Percentiles rank a stretch among this genome's conserved stretches.
These are phyloP conservation scores for Nasonia longicornis DNA, from an alignment of 1,140 invertebrate genomes.

Conservation along the genomic window DNA sequence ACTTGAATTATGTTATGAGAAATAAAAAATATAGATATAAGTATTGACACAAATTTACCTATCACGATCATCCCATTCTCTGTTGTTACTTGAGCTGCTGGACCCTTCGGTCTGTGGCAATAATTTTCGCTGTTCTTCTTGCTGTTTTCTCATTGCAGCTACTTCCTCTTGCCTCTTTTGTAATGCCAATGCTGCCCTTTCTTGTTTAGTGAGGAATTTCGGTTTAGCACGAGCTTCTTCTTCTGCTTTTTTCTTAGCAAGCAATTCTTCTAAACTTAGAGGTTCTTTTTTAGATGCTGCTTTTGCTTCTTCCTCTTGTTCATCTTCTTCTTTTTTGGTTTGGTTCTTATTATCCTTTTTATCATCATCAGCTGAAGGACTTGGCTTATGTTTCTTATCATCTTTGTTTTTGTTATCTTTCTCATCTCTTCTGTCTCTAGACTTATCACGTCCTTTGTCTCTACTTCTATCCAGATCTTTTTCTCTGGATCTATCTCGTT, in stretches of 20 bases:
- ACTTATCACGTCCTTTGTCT: conserved; percentile 61
- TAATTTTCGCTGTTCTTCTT: conserved; percentile 80
- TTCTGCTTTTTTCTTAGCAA: conserved; percentile 96
- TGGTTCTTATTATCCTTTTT: conserved; percentile 65
- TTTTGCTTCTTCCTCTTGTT: conserved; percentile 64
- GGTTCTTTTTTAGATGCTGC: conserved; percentile 83
- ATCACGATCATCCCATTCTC: conserved; percentile 64
- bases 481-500: conserved; percentile 54
- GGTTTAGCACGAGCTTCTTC: conserved; percentile 94
- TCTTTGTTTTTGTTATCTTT: conserved; percentile 66
- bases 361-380: conserved; percentile 62
- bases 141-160: conserved; percentile 74
- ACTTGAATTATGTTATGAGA: background rate
- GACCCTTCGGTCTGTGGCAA: conserved; percentile 50
- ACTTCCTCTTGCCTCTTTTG: conserved; percentile 90
- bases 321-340: conserved; percentile 58
- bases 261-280: conserved; percentile 93
- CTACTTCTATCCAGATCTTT: conserved; percentile 58
- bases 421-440: conserved; percentile 58
- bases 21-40: background rate
- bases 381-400: conserved; percentile 63
- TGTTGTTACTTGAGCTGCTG: conserved; percentile 54
- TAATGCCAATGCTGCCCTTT: conserved; percentile 90
- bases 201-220: conserved; percentile 97
- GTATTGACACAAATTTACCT: conserved; percentile 51